Conservation (phyloP, 2,888 invertebrate genomes). For the Leptinotarsa rubiginosa region DNA sequence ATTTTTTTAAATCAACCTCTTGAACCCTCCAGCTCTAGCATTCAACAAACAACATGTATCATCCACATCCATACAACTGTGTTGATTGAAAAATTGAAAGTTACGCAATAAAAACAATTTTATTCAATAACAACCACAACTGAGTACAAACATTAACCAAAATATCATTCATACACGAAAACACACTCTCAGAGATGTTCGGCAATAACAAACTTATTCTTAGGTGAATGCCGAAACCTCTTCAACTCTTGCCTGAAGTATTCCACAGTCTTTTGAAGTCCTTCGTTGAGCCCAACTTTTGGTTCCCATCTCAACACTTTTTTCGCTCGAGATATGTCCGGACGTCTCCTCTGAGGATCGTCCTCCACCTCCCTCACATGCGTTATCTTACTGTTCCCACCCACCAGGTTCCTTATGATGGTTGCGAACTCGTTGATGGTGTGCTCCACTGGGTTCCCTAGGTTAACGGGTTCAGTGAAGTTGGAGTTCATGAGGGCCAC, state of each 20-base stretch:
- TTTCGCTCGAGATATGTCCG: slow-evolving; percentile 92
- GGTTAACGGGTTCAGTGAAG: slow-evolving; percentile 91
- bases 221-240: slow-evolving; percentile 71
- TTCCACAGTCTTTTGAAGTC: slow-evolving; percentile 90
- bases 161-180: neutral
- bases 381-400: slow-evolving; percentile 86
- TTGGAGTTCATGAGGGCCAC: slow-evolving; percentile 93
- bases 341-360: slow-evolving; percentile 94
- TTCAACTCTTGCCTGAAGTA: slow-evolving; percentile 93
- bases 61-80: no score
- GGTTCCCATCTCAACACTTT: slow-evolving; percentile 91
- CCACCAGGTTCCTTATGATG: slow-evolving; percentile 86
- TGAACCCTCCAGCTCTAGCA: no score
- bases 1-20: no score
- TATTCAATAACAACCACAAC: neutral
- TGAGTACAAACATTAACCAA: neutral
- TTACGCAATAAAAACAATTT: neutral
- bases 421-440: slow-evolving; percentile 93
- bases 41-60: no score
- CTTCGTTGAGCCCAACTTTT: slow-evolving; percentile 83
- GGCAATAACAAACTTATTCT: slow-evolving; percentile 53
- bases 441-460: slow-evolving; percentile 98
- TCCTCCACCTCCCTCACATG: slow-evolving; percentile 91
- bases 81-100: no score
- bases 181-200: neutral